These are phyloP conservation scores for Drosophila parthenogenetica DNA, from an alignment of 2,888 invertebrate genomes.

Conservation along the genomic window DNA sequence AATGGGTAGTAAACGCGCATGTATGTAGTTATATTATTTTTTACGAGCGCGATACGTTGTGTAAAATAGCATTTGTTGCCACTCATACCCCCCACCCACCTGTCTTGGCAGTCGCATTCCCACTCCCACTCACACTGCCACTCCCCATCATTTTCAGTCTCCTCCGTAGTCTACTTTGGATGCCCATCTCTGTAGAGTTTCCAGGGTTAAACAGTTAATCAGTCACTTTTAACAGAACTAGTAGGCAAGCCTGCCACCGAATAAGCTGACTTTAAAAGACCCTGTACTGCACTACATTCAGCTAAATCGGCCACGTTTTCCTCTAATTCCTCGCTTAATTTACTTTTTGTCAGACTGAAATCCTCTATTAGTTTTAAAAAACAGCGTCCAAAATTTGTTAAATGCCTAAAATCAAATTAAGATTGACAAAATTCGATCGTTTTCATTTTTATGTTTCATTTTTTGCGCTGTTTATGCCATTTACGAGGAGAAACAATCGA, in stretches of 20 bases:
- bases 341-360: too few species aligned
- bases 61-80: conserved; percentile 65
- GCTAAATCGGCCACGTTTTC: too few species aligned
- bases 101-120: background rate
- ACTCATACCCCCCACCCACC: background rate
- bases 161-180: background rate
- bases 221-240: too few species aligned
- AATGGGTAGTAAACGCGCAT: conserved; percentile 73
- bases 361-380: too few species aligned
- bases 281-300: too few species aligned
- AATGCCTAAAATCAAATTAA: too few species aligned
- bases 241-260: too few species aligned
- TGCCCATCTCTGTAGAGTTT: background rate
- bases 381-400: too few species aligned
- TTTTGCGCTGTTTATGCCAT: background rate
- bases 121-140: background rate
- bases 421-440: too few species aligned
- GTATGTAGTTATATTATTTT: conserved; percentile 80
- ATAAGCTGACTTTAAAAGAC: too few species aligned
- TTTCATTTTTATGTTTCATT: too few species aligned
- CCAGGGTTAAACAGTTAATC: background rate
- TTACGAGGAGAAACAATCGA: background rate
- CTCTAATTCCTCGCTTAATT: too few species aligned
- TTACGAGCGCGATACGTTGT: conserved; percentile 79
- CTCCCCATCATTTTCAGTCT: background rate